Evolutionary conservation across 2,888 invertebrate species (phyloP), one percentile per base, ranked within the genome.

Genomic region (Lutraria lutraria): DNA sequence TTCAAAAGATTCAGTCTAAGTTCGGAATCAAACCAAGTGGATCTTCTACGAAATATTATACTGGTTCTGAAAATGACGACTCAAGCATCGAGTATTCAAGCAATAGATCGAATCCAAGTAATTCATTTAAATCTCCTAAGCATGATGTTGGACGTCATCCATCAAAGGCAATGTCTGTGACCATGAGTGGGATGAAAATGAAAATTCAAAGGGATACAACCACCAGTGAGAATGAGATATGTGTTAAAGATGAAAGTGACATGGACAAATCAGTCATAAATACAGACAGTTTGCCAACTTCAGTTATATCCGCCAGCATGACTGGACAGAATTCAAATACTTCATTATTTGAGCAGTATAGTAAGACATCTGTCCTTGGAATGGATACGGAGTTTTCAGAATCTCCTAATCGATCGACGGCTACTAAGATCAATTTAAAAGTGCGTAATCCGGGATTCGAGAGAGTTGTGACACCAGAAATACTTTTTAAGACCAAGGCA

Each of bases 381-480:
- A 88, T 87, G 91, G 81, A 88, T 63, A 88, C 85, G 4, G 81
- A 87, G 16, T 86, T 83, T 81, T 84, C 89, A 3, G 68, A 83
- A 8, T 25, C 86, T 10, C 56, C 85, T 21, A 87, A 43, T 19
- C 56, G 86, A 15, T 54, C 31, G 19, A 43, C 53, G 15, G 63
- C 90, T 19, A 88, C 89, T 1, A 90, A 72, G 19, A 79, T 92
- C 0, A 92, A 92, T 53, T 80, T 92, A 15, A 86, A 92, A 43
- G 83, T 89, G 0, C 92, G 93, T 19, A 89, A 92, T 16, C 93
- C 93, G 0, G 94, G 94, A 21, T 94, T 94, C 81, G 94, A 94
- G 76, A 91, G 93, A 81, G 94, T 94, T 29, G 91, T 94, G 13
- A 95, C 94, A 12, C 94, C 95, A 0, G 93, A 93, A 60, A 88